Base-by-base conservation (phyloP, 2,797 vertebrate genomes). In the Oreortyx pictus region DNA sequence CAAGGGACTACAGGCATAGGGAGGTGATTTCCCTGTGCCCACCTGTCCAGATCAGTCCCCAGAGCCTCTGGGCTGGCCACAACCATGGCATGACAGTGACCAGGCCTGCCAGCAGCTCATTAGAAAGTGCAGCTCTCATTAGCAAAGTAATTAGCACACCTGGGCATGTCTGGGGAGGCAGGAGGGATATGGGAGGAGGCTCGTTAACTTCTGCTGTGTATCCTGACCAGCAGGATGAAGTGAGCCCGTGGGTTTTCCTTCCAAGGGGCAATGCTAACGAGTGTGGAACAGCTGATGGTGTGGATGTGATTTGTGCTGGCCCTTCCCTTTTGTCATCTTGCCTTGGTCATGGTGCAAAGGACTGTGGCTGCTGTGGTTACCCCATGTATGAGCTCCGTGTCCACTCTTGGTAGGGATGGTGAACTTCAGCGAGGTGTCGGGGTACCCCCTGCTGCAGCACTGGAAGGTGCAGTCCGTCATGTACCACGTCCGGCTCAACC, bases 341-440 rank as follows among this genome's bases (percentile, higher is more conserved):
- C 67, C 54, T 27, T 8, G 12, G 35, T 43, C 18, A 23, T 0
- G 0, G 41, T 64, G 4, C 1, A 1, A 73, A 31, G n/a, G 41
- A 31, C 59, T 85, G 24, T 4, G 6, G 0, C 41, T 39, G 11
- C 24, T 25, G 8, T 7, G 6, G 39, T 43, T 24, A 12, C 19
- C 43, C 37, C 1, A 0, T 0, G 11, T 15, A 59, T 84, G 43
- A 96, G 31, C 7, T 1, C 3, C 0, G 5, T 91, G 50, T 90
- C 77, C 71, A 94, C 68, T 91, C 82, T 91, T 66, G 68, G n/a
- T 96, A 99, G 99, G 99, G 24, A 99, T 99, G 99, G 99, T 99
- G 95, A 99, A 99, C 98, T 99, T 99, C 98, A 99, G 99, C 0
- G 99, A 99, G 96, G 99, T 99, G 64, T 98, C 99, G 0, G 99